Conservation (phyloP, 2,113 vertebrate species). For the sheep (Ovis aries) region DNA sequence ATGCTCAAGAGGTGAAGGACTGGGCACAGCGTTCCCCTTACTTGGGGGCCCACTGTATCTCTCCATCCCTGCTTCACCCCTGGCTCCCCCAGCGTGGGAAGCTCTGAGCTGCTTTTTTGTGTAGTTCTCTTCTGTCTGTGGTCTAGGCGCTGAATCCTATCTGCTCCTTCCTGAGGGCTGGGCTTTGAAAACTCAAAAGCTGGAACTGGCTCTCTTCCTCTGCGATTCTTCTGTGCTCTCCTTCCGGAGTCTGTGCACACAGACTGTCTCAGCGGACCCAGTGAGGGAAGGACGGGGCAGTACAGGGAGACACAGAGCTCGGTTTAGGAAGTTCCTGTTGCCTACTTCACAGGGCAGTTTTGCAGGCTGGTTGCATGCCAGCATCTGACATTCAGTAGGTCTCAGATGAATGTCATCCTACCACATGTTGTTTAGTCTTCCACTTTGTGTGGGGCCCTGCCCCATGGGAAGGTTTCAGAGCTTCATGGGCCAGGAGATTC, state of each 20-base stretch:
- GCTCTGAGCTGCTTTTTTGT: neutral
- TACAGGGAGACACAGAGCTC: neutral
- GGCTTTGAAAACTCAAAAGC: neutral
- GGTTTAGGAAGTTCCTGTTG: neutral
- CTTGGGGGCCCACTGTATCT: neutral
- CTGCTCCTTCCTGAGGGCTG: neutral
- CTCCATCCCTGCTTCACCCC: too few relatives aligned
- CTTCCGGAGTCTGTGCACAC: neutral
- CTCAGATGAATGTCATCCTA: neutral
- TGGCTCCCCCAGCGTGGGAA: too few relatives aligned
- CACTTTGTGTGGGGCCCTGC: neutral
- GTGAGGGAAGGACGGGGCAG: neutral
- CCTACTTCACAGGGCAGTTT: neutral
- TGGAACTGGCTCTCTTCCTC: neutral
- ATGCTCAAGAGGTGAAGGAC: rapidly evolving
- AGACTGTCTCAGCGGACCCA: neutral
- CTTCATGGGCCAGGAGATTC: neutral
- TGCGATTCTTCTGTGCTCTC: neutral
- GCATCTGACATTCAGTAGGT: neutral
- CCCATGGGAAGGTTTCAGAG: neutral
- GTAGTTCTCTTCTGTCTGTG: rapidly evolving
- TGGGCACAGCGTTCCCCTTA: neutral
- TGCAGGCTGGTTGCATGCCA: neutral
- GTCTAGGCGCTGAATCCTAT: neutral
- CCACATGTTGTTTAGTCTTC: neutral